Percentiles rank a stretch among this genome's conserved stretches.
phyloP scores from a whole-genome alignment of 1,140 invertebrate species.

The Cotesia glomerata region DNA sequence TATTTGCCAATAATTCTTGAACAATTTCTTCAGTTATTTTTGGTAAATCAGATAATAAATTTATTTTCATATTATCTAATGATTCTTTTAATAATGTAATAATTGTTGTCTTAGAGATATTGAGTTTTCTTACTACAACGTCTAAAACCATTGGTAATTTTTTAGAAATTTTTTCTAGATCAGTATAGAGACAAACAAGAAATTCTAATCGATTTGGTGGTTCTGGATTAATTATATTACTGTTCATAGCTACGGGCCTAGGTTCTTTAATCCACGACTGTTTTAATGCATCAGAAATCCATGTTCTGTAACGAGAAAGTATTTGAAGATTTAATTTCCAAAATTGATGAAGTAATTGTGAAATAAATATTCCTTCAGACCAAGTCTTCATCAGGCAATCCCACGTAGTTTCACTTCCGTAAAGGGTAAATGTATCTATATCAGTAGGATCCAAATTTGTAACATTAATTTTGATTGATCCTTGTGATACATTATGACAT shows the following conservation, averaged over 20 bases:
- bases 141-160: conserved; percentile 61
- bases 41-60: conserved; percentile 61
- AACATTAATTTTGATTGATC: conserved; percentile 45
- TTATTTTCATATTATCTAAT: conserved; percentile 61
- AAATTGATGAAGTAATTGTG: conserved; percentile 76
- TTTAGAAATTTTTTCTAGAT: conserved; percentile 56
- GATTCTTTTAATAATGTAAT: conserved; percentile 54
- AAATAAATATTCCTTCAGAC: conserved; percentile 76
- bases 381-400: conserved; percentile 73
- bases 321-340: conserved; percentile 88
- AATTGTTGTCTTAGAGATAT: conserved; percentile 37
- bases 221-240: conserved; percentile 38
- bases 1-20: conserved; percentile 66
- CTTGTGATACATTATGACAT: conserved; percentile 51
- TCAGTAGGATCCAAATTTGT: conserved; percentile 38
- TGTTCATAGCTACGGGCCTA: conserved; percentile 42
- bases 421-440: conserved; percentile 60
- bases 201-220: conserved; percentile 52
- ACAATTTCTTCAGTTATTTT: conserved; percentile 67
- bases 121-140: conserved; percentile 58
- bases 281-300: conserved; percentile 65
- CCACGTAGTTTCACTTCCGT: conserved; percentile 65
- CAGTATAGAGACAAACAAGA: conserved; percentile 61
- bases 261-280: conserved; percentile 42
- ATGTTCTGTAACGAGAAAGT: conserved; percentile 75